Evolutionary conservation across 2,797 vertebrate genomes (phyloP).

Genomic region (Chromis chromis): DNA sequence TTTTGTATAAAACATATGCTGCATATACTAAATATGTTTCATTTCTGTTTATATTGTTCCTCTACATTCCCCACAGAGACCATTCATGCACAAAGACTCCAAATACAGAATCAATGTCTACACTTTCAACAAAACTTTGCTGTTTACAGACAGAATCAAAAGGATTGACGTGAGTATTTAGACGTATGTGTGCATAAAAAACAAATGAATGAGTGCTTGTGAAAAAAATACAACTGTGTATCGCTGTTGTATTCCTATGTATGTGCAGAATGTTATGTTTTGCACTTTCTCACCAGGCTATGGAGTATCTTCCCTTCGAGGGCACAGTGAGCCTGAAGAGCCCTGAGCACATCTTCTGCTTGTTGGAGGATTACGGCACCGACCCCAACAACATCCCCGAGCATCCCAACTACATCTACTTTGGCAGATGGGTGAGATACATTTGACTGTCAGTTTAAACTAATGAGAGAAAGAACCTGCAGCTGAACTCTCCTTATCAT

Average conservation of each 20-base stretch:
- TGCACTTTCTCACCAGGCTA: constrained; percentile 74
- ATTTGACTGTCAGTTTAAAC: not conserved
- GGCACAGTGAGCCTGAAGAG: constrained; percentile 93
- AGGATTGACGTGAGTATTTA: constrained; percentile 93
- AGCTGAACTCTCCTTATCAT: constrained; percentile 9
- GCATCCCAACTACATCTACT: constrained; percentile 91
- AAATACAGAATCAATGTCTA: constrained; percentile 95
- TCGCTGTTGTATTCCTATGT: not conserved
- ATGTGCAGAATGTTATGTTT: constrained; percentile 9
- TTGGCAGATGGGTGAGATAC: constrained; percentile 95
- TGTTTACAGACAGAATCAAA: constrained; percentile 90
- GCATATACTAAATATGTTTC: not conserved
- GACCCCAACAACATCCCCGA: constrained; percentile 93
- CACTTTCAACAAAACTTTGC: constrained; percentile 96
- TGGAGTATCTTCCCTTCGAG: constrained; percentile 94
- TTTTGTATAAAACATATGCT: not conserved
- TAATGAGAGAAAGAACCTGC: not conserved
- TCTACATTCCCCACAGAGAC: constrained; percentile 81
- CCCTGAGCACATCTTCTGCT: constrained; percentile 91
- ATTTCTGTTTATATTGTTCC: constrained; percentile 9
- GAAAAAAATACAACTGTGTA: not conserved
- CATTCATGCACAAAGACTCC: constrained; percentile 89
- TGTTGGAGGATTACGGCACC: constrained; percentile 95
- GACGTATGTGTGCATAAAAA: not conserved
- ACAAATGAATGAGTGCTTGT: too few relatives aligned